Base-by-base conservation (phyloP, 2,797 vertebrate genomes). In the Rhynchonycteris naso region DNA sequence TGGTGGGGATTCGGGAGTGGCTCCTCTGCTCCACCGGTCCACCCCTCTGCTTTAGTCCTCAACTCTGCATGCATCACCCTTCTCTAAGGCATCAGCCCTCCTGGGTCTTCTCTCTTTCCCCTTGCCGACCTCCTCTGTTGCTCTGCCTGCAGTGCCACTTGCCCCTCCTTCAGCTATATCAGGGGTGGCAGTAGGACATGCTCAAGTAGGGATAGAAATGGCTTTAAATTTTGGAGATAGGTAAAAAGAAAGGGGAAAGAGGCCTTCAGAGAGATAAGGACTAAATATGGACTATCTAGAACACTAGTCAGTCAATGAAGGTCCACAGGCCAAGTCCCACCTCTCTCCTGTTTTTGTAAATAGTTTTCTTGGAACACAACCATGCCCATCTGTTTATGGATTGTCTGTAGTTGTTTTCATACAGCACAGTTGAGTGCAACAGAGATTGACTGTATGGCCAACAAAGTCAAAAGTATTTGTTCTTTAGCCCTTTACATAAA, bases 401-500 rank as follows among this genome's bases (percentile, higher is more conserved):
- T 58, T 33, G 21, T 85, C 72, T 38, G 4, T 81, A 74, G 68
- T 58, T 90, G 54, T 33, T 82, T 87, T 72, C 71, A 38, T 61
- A 85, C 26, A 22, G 26, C 54, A 58, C 35, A 61, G 7, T 16
- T 35, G 33, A 76, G 9, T 92, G 38, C 13, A 58, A 81, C 19
- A 83, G 50, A 93, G 72, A 33, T 22, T 0, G 19, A 66, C 12
- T 0, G 28, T 22, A 43, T 28, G 28, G 15, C 14, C 52, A 38
- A 54, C 52, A 88, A 91, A 87, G 30, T 59, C 59, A 81, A 30
- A 84, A 80, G 83, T 89, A 86, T 54, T 82, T 91, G 47, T 28
- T 80, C 0, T 71, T 35, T 91, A 56, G 35, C 2, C 24, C 54
- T 92, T 93, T 74, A 19, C 33, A 83, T 50, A 89, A 92, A 93